phyloP scores from a whole-genome alignment of 2,797 vertebrate genomes.

The Nasua narica region DNA sequence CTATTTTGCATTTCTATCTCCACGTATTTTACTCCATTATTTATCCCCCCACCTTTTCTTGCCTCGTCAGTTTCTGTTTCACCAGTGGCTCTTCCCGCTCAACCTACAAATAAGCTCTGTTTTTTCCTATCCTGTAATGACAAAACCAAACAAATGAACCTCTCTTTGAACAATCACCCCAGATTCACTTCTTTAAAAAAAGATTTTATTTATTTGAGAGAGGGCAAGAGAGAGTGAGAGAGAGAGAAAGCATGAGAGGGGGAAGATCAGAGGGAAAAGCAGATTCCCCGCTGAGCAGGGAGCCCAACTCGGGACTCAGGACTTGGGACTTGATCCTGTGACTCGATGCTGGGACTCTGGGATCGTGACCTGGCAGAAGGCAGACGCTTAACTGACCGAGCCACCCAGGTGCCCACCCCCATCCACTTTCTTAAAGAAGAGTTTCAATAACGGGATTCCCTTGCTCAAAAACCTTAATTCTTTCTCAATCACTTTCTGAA shows the following conservation, averaged over 20 bases:
- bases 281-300: no score
- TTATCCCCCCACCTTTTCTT: constrained; percentile 8
- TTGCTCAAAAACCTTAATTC: constrained; percentile 15
- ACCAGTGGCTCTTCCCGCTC: neutral
- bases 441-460: neutral
- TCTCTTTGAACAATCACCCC: neutral
- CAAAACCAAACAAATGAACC: neutral
- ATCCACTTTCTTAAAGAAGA: neutral
- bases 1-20: constrained; percentile 22
- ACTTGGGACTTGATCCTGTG: no score
- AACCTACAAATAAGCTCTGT: neutral
- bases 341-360: no score
- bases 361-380: neutral
- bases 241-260: neutral
- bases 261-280: neutral
- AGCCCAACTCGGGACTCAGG: no score
- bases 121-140: constrained; percentile 7
- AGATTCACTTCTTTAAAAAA: neutral
- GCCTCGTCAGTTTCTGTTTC: constrained; percentile 5
- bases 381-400: neutral
- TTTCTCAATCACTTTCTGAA: constrained; percentile 25
- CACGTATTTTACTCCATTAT: constrained; percentile 7
- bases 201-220: neutral
- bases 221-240: neutral
- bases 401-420: neutral